phyloP scores from a whole-genome alignment of 1,140 invertebrate genomes.

The Eubasilissa regina region DNA sequence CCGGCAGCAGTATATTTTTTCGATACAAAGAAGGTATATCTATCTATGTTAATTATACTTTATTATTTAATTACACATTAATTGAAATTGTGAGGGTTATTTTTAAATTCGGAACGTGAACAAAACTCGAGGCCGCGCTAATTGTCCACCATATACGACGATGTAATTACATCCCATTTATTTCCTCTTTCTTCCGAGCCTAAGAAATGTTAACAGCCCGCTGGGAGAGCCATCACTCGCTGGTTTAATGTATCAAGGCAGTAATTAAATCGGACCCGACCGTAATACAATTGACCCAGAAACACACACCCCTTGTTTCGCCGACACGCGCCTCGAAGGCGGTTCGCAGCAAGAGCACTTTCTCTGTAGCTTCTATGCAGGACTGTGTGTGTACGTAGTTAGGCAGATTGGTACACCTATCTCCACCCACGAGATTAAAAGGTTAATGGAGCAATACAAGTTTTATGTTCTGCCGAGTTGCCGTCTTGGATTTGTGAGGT shows the following conservation, averaged over 20 bases:
- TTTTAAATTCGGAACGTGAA: neutral
- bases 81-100: too few relatives aligned
- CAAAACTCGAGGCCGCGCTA: neutral
- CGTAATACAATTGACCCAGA: constrained; percentile 33
- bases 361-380: neutral
- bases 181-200: constrained; percentile 10
- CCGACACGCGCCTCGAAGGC: neutral
- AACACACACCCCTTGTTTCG: neutral
- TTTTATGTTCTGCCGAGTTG: constrained; percentile 18
- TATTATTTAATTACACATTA: too few relatives aligned
- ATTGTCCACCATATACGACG: neutral
- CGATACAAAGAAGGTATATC: too few relatives aligned
- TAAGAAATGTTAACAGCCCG: constrained; percentile 30
- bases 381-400: neutral
- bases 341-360: neutral
- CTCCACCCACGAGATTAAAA: constrained; percentile 40
- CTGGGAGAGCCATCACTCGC: neutral
- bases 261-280: constrained; percentile 37
- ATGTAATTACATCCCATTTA: constrained; percentile 20
- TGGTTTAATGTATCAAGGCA: constrained; percentile 13
- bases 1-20: too few relatives aligned
- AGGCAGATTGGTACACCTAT: constrained; percentile 11
- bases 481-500: constrained; percentile 20
- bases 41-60: too few relatives aligned
- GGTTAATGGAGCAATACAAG: constrained; percentile 19